A percentile compares a stretch with the other conserved stretches of the same genome.
These are phyloP conservation scores for Philereme transversata DNA, from an alignment of 2,888 invertebrate genomes.

Conservation along the genomic window DNA sequence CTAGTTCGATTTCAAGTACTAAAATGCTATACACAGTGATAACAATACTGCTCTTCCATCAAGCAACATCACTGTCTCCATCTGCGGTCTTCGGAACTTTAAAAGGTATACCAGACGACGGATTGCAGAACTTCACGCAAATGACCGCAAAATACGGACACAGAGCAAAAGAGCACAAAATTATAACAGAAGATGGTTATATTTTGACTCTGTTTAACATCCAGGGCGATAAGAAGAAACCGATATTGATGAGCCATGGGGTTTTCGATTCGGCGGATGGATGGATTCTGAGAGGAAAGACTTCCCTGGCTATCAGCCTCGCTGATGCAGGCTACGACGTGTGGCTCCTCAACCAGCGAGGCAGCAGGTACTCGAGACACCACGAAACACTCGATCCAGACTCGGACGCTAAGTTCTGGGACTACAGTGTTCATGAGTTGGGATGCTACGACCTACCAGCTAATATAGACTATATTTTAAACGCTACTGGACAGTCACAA, in stretches of 20 bases:
- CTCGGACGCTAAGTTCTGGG: constrained; percentile 77
- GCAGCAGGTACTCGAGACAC: constrained; percentile 75
- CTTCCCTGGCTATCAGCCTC: constrained; percentile 42
- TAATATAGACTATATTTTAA: constrained; percentile 62
- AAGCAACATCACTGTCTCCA: not conserved
- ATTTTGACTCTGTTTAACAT: constrained; percentile 46
- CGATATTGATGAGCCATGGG: constrained; percentile 48
- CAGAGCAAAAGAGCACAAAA: constrained; percentile 35
- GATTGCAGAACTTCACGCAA: constrained; percentile 33
- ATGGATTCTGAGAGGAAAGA: constrained; percentile 46
- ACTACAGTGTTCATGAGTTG: constrained; percentile 82
- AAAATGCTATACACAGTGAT: constrained; percentile 12
- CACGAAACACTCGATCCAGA: constrained; percentile 70
- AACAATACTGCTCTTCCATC: not conserved
- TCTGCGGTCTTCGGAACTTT: constrained; percentile 17
- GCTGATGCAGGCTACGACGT: constrained; percentile 45
- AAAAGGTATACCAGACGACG: constrained; percentile 27
- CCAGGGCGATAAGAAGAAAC: constrained; percentile 37
- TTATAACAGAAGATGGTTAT: constrained; percentile 52
- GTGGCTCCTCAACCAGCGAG: constrained; percentile 58
- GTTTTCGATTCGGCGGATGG: constrained; percentile 45
- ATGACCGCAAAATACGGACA: constrained; percentile 40
- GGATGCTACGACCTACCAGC: constrained; percentile 87
- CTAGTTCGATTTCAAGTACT: constrained; percentile 2
- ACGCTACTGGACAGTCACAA: constrained; percentile 71